Base-by-base conservation (phyloP, 1,140 invertebrate species). In the Tetramorium alpestre region DNA sequence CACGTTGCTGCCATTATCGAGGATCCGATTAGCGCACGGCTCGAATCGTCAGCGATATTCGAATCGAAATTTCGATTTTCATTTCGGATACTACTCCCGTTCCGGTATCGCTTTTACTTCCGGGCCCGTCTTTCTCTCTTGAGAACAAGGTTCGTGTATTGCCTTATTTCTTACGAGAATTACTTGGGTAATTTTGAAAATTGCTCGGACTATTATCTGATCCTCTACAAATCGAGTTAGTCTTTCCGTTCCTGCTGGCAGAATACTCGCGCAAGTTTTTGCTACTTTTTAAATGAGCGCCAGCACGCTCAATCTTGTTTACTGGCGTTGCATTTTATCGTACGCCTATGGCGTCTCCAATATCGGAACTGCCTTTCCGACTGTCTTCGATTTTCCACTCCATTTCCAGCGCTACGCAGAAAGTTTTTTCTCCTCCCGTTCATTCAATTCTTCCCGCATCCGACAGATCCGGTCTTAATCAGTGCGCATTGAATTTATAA, bases 301-400 rank as follows among this genome's bases (percentile, higher is more conserved):
- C 22, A 18, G 16, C 38, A 8, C 10, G 28, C 47, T 49, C 70
- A 89, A 87, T 72, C 70, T 87, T 87, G 49, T 81, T 89, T 72
- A 87, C 62, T 22, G 56, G 58, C 58, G 80, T 56, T 58, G 58
- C 58, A 25, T 81, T 80, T 60, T 81, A 70, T 67, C 65, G 86
- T 10, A 11, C 18, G 54, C 13, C 64, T 75, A 69, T 44, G 62
- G 25, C 76, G 49, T 60, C 78, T 58, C 25, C 60, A 60, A 89
- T 87, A 89, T 89, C 62, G 56, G 4, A 11, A n/a, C 89, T 67
- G 60, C 77, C 76, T 65, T 82, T 86, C 56, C 69, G 11, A 58
- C 41, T 89, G 87, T 87, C 64, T 82, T 28, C 56, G 69, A 77
- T 89, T 88, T 89, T 89, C 84, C 41, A n/a, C 56, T 60, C 62